Conservation (phyloP, 2,113 vertebrate species). For the Spilogale gracilis region DNA sequence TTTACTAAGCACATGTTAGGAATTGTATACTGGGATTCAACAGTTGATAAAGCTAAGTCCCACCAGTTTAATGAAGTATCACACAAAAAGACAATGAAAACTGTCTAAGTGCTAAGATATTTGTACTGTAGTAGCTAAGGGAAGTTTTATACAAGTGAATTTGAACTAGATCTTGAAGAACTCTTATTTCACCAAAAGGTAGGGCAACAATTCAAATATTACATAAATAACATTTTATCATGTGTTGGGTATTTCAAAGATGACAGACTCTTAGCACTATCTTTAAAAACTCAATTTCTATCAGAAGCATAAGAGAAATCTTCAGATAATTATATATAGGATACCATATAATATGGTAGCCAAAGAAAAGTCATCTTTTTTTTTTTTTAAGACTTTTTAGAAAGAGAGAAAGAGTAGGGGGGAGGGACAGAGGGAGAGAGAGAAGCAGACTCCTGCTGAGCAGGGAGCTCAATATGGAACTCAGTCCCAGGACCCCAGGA, state of each 20-base stretch:
- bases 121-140: not conserved
- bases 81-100: not conserved
- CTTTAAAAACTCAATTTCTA: slow-evolving; percentile 49
- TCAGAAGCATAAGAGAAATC: not conserved
- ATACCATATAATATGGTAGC: not conserved
- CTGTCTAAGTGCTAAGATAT: not conserved
- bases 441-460: no score
- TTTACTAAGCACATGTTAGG: not conserved
- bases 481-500: no score
- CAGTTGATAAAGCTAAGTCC: not conserved
- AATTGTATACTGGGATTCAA: not conserved
- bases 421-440: no score
- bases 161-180: slow-evolving; percentile 1
- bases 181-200: not conserved
- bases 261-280: not conserved
- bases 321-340: not conserved
- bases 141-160: not conserved
- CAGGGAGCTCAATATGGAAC: no score
- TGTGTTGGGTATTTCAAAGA: not conserved
- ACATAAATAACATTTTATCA: not conserved
- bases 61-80: not conserved
- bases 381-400: not conserved
- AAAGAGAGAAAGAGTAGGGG: no score
- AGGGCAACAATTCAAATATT: not conserved
- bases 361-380: not conserved